Percentiles rank a stretch among this genome's conserved stretches.
These are phyloP conservation scores for Meteorus sp. DNA, from an alignment of 1,140 invertebrate genomes.

Conservation along the genomic window DNA sequence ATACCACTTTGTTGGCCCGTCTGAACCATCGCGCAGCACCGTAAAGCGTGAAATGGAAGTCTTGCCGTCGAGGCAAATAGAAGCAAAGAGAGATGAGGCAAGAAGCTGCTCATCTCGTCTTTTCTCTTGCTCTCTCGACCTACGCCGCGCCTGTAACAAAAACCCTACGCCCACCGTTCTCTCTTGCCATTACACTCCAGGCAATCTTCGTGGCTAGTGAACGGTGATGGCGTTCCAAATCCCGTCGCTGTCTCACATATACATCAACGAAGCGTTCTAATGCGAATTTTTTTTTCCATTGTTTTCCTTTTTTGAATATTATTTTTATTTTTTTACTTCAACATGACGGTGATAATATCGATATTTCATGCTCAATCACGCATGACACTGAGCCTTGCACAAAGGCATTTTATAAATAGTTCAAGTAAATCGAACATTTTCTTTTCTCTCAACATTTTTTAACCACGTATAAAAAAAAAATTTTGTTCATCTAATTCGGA, in stretches of 20 bases:
- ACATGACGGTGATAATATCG: conserved; percentile 23
- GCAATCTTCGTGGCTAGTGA: conserved; percentile 19
- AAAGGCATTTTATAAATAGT: conserved; percentile 8
- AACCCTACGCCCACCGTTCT: conserved; percentile 10
- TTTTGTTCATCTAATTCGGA: too few relatives aligned
- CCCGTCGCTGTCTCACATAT: background rate
- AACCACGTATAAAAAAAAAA: too few relatives aligned
- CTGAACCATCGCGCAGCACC: conserved; percentile 33
- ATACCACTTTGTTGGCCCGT: conserved; percentile 20
- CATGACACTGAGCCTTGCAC: conserved; percentile 16
- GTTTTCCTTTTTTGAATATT: too few relatives aligned
- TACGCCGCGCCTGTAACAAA: conserved; percentile 1
- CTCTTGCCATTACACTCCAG: conserved; percentile 7
- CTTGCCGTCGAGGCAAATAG: conserved; percentile 26
- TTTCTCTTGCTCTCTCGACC: background rate
- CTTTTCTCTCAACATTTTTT: too few relatives aligned
- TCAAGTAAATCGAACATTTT: too few relatives aligned
- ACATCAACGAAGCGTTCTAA: conserved; percentile 1
- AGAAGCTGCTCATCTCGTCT: conserved; percentile 18
- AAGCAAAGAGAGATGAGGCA: conserved; percentile 21
- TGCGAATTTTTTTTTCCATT: background rate
- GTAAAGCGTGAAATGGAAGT: conserved; percentile 47
- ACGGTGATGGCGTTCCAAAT: conserved; percentile 10
- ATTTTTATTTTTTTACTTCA: conserved; percentile 12
- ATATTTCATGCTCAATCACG: conserved; percentile 26